Conservation (phyloP, 2,888 invertebrate genomes). For the Tetheella fluctuosa region DNA sequence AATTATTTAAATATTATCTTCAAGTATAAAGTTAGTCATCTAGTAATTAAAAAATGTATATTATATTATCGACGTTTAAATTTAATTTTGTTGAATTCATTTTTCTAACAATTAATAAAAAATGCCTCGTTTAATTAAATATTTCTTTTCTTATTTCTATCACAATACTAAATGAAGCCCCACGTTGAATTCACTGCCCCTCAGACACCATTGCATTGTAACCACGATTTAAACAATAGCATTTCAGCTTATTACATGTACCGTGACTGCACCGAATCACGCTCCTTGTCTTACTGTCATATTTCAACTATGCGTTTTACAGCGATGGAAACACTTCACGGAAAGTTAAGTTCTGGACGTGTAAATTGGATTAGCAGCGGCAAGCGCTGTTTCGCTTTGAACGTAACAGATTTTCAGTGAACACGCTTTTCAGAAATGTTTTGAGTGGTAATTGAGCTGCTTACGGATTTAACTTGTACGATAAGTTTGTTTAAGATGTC, state of each 20-base stretch:
- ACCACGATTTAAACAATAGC: slow-evolving; percentile 58
- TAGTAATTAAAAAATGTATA: too few species aligned
- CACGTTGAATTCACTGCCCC: slow-evolving; percentile 16
- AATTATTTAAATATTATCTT: too few species aligned
- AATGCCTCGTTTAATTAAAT: too few species aligned
- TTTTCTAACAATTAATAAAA: too few species aligned
- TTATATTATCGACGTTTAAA: too few species aligned
- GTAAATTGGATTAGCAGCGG: slow-evolving; percentile 7
- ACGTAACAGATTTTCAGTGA: slow-evolving; percentile 3
- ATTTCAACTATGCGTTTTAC: slow-evolving; percentile 24
- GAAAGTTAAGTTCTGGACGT: slow-evolving; percentile 10
- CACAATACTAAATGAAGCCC: slow-evolving; percentile 18
- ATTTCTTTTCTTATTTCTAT: too few species aligned
- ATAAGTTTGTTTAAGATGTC: neutral
- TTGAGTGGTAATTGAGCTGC: slow-evolving; percentile 1
- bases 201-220: slow-evolving; percentile 30
- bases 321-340: slow-evolving; percentile 22
- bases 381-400: slow-evolving; percentile 2
- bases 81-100: too few species aligned
- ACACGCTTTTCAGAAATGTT: slow-evolving; percentile 7
- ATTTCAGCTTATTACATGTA: slow-evolving; percentile 56
- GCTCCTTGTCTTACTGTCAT: slow-evolving; percentile 36
- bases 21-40: too few species aligned
- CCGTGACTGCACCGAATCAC: slow-evolving; percentile 19
- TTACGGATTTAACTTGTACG: slow-evolving; percentile 2